Percentiles rank a stretch among this genome's conserved stretches.
Evolutionary conservation across 2,888 invertebrate genomes (phyloP).

Genomic region (Pristionchus fissidentatus): DNA sequence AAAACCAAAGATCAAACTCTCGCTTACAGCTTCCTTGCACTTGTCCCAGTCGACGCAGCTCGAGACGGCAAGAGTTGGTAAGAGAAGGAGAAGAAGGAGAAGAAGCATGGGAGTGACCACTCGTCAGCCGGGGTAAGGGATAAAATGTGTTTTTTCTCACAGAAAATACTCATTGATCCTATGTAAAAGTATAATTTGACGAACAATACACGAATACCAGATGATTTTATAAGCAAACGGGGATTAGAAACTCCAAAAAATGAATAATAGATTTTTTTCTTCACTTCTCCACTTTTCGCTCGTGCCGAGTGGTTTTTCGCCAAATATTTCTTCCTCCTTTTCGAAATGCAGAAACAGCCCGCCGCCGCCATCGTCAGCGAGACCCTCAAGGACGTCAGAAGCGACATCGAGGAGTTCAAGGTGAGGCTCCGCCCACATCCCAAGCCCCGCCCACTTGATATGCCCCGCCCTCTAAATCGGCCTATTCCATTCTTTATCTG

Average conservation of each 20-base stretch:
- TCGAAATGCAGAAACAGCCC: conserved; percentile 13
- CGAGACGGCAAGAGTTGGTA: neutral
- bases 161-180: too few relatives aligned
- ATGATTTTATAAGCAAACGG: too few relatives aligned
- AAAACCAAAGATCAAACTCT: too few relatives aligned
- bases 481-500: too few relatives aligned
- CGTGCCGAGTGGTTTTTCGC: conserved; percentile 10
- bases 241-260: too few relatives aligned
- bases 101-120: conserved; percentile 8
- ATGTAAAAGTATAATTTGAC: too few relatives aligned
- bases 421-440: neutral
- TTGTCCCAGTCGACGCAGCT: neutral
- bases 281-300: neutral
- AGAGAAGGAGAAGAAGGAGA: neutral
- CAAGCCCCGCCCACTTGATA: too few relatives aligned
- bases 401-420: conserved; percentile 38
- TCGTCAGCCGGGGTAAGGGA: neutral
- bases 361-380: conserved; percentile 1
- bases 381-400: too few relatives aligned
- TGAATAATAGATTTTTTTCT: too few relatives aligned
- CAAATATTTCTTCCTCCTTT: neutral
- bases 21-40: conserved; percentile 12
- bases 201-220: too few relatives aligned
- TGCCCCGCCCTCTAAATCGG: neutral
- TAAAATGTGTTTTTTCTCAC: too few relatives aligned